phyloP scores from a whole-genome alignment of 2,797 vertebrate genomes.

The Pangasius djambal region DNA sequence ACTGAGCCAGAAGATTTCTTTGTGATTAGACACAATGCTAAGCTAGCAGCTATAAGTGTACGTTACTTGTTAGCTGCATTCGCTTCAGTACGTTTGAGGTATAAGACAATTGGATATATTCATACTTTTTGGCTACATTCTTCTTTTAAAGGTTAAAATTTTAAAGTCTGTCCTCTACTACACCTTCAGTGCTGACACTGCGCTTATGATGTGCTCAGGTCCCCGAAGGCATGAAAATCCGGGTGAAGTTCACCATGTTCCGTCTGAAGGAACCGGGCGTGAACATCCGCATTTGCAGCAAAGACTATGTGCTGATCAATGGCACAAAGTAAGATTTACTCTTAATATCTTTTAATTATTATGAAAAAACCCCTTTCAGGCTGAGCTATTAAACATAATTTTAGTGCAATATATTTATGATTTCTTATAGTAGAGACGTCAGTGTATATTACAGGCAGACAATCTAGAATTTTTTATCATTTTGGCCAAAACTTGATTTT shows the following conservation, averaged over 20 bases:
- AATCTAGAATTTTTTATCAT: background rate
- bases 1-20: background rate
- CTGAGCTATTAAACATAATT: no score
- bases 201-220: slow-evolving; percentile 64
- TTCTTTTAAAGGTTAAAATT: background rate
- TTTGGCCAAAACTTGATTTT: background rate
- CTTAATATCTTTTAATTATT: background rate
- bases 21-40: background rate
- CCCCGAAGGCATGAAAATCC: slow-evolving; percentile 63
- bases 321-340: slow-evolving; percentile 67
- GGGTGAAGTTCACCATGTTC: slow-evolving; percentile 76
- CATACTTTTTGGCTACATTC: background rate
- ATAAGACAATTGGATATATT: background rate
- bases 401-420: background rate
- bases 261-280: slow-evolving; percentile 78
- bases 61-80: background rate
- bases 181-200: background rate
- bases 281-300: slow-evolving; percentile 70
- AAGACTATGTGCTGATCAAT: slow-evolving; percentile 77
- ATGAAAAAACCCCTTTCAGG: background rate
- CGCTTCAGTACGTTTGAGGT: background rate
- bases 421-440: background rate
- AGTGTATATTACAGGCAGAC: background rate
- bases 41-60: background rate
- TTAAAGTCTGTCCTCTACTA: background rate